Base-by-base conservation (phyloP, 2,888 invertebrate genomes). In the Trichopria drosophilae region DNA sequence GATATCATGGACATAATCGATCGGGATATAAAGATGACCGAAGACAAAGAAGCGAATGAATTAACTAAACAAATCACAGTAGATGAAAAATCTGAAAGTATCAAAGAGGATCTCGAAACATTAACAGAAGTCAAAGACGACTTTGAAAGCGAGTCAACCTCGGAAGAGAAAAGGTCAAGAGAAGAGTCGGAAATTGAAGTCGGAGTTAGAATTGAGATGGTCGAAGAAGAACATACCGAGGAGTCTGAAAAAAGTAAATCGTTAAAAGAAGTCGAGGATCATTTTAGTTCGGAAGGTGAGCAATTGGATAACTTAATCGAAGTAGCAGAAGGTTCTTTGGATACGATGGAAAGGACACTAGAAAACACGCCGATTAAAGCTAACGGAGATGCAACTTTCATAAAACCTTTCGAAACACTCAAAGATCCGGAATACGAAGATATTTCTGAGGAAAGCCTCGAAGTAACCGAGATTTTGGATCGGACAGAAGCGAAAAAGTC, bases 381-480 rank as follows among this genome's bases (percentile, higher is more conserved):
- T 6, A 1, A 12, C 4, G 31, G 13, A 6, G 26, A 49, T 26
- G 41, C 37, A n/a, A 19, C 28, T 7, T 18, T 18, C 0, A 42
- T 43, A 41, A 20, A 24, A 12, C 52, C 53, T 9, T 53, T 57
- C 6, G 61, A 62, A 19, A 43, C 61, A 4, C 51, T 66, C 4
- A 59, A 55, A 18, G 70, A 72, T 57, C 67, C 74, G 1, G 73
- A 72, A 12, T 75, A 72, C 41, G 74, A 74, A 45, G 75, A 75
- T 43, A 74, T 75, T 28, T 75, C 75, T 1, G 75, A 75, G 34
- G 75, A 75, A 36, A 73, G 73, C 37, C 59, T 73, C 4, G 74
- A 75, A 52, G 70, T 74, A 2, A 73, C 73, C 0, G 72, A 72
- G 54, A 75, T 75, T 40, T 64, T 72, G 15, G 73, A 73, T 35